phyloP scores from a whole-genome alignment of 2,113 vertebrate species.

The Colinus virginianus region DNA sequence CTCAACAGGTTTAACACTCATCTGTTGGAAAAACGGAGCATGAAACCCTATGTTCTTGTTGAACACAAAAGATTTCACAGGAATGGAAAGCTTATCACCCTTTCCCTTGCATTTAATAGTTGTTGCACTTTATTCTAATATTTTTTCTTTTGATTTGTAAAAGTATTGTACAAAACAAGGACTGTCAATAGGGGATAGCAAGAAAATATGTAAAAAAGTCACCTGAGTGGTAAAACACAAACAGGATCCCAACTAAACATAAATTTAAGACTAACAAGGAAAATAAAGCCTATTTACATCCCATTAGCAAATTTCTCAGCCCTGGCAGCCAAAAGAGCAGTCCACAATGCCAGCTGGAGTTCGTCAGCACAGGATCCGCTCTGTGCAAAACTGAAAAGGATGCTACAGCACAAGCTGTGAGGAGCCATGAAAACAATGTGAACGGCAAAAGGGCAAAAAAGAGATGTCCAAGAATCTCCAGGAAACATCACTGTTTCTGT shows the following conservation, averaged over 20 bases:
- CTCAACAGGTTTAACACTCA: background rate
- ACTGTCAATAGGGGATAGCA: background rate
- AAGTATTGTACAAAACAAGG: background rate
- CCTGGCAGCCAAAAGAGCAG: background rate
- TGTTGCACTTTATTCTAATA: background rate
- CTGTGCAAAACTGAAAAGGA: background rate
- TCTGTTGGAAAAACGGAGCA: background rate
- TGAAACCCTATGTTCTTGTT: background rate
- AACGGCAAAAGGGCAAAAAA: background rate
- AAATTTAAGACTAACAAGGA: background rate
- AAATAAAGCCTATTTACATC: background rate
- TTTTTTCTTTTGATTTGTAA: background rate
- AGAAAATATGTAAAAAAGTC: background rate
- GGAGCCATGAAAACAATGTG: background rate
- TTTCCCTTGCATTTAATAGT: background rate
- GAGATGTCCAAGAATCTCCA: background rate
- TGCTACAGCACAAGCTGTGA: background rate
- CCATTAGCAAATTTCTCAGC: background rate
- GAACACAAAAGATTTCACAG: background rate
- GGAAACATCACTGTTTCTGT: background rate
- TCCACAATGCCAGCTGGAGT: background rate
- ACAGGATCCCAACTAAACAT: background rate
- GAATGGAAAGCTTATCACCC: background rate
- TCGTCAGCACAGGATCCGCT: background rate
- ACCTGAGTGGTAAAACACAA: background rate